Evolutionary conservation across 2,113 vertebrate species (phyloP).

Genomic region (Noturus placidus): DNA sequence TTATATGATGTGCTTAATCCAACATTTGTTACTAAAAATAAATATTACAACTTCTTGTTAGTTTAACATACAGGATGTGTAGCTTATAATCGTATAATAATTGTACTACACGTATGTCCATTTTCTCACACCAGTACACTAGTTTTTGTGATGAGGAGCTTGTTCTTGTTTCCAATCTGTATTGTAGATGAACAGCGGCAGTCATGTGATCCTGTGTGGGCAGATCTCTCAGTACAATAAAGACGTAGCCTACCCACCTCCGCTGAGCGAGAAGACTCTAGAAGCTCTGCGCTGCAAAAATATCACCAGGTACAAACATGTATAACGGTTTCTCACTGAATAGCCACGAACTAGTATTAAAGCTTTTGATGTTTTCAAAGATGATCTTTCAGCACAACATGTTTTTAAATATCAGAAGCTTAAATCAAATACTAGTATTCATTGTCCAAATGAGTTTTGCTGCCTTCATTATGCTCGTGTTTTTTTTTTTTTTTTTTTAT

Average conservation of each 20-base stretch:
- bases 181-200: slow-evolving; percentile 82
- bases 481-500: too few relatives aligned
- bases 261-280: slow-evolving; percentile 73
- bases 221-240: slow-evolving; percentile 98
- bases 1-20: too few relatives aligned
- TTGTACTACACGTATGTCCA: not conserved
- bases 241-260: slow-evolving; percentile 91
- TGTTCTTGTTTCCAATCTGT: not conserved
- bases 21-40: not conserved
- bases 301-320: slow-evolving; percentile 77
- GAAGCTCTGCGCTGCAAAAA: slow-evolving; percentile 72
- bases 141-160: not conserved
- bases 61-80: not conserved
- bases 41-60: not conserved
- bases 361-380: not conserved
- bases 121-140: not conserved
- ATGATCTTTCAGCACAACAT: not conserved
- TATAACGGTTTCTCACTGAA: not conserved
- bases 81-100: not conserved
- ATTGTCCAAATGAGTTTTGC: not conserved
- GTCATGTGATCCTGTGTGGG: slow-evolving; percentile 91
- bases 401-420: not conserved
- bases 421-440: not conserved
- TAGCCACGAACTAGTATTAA: not conserved
- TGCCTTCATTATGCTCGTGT: not conserved